phyloP scores from a whole-genome alignment of 1,140 invertebrate species.

The Polypedilum vanderplanki region DNA sequence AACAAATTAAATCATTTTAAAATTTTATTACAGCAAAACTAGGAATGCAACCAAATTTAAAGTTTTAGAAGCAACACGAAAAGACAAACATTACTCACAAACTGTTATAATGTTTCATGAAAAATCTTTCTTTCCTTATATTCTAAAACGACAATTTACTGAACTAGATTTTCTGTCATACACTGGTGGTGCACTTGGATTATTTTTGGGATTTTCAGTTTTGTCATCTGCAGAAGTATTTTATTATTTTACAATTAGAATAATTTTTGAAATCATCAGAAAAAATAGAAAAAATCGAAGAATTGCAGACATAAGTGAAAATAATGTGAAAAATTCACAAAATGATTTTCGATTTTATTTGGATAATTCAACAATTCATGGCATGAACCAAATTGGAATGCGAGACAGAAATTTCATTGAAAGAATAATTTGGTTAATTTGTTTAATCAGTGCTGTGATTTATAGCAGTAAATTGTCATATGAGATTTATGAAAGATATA shows the following conservation, averaged over 20 bases:
- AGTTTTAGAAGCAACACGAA: no score
- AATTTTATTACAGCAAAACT: no score
- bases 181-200: background rate
- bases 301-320: background rate
- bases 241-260: background rate
- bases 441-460: no score
- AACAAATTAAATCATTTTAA: no score
- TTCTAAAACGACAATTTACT: background rate
- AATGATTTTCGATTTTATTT: background rate
- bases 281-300: background rate
- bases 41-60: no score
- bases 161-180: background rate
- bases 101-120: no score
- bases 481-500: no score
- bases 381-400: background rate
- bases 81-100: no score
- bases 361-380: background rate
- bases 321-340: background rate
- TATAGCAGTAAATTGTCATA: no score
- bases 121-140: background rate
- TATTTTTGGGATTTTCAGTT: background rate
- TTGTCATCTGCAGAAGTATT: background rate
- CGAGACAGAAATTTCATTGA: background rate
- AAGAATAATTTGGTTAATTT: background rate
- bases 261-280: background rate